Base-by-base conservation (phyloP, 2,797 vertebrate species). In the Australoheros facetus region DNA sequence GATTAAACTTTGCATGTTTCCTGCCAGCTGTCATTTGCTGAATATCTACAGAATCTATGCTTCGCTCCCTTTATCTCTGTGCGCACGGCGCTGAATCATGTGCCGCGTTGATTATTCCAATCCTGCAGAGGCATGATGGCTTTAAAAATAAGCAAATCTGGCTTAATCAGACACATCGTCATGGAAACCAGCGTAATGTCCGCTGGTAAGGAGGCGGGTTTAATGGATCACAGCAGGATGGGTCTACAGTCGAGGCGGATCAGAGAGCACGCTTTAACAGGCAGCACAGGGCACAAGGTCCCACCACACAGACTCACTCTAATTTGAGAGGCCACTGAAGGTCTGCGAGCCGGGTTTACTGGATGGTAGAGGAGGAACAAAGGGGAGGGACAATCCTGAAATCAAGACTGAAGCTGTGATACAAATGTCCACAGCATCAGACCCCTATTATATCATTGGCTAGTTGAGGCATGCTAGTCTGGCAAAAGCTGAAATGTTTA, bases 161-260 rank as follows among this genome's bases (percentile, higher is more conserved):
- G 79, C 74, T 88, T 86, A 81, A 92, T 91, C 81, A 78, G 55
- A 85, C 89, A 23, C 42, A 87, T 91, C 1, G 73, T 86, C 92
- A 94, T 94, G 88, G 92, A 90, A 93, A 93, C 92, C 71, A 51
- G 37, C 37, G 2, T 76, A 78, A 58, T 21, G 80, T 80, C 64
- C 60, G 66, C 45, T 19, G 78, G 53, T 84, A 30, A 87, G 85
- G 75, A 89, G 88, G 83, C 82, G 48, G 66, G 11, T 72, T 77
- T 89, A 80, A 90, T 88, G 81, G 84, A 86, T 86, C 77, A 26
- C 80, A 87, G 86, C 72, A 51, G 75, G 82, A 70, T 17, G 37
- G 23, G 55, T 83, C 58, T 19, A 42, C 34, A 58, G 53, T 48
- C 12, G 3, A 12, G 62, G 66, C 13, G 5, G 34, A 30, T 53